A percentile compares a stretch with the other conserved stretches of the same genome.
Conservation (phyloP, 1,140 invertebrate species). For the Drosophila albomicans region DNA sequence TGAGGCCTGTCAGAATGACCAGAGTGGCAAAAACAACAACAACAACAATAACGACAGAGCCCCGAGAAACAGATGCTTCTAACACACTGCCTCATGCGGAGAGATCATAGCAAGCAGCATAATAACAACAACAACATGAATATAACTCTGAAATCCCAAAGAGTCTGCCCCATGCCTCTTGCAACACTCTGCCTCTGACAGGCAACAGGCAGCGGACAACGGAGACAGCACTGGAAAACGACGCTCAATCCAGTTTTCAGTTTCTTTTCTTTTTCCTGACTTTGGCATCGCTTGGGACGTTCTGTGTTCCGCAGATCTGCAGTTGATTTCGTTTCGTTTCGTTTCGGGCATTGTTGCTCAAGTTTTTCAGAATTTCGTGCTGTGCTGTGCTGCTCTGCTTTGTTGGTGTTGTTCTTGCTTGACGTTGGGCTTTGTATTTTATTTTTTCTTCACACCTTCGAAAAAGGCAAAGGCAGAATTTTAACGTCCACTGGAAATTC, state of each 20-base stretch:
- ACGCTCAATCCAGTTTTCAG: slow-evolving; percentile 76
- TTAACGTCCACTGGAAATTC: slow-evolving; percentile 80
- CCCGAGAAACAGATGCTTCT: slow-evolving; percentile 73
- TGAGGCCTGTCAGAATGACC: slow-evolving; percentile 48
- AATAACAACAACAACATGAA: slow-evolving; percentile 40
- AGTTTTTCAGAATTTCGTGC: slow-evolving; percentile 81
- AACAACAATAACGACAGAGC: slow-evolving; percentile 41
- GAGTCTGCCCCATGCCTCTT: slow-evolving; percentile 58
- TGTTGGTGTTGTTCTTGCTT: slow-evolving; percentile 37
- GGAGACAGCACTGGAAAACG: slow-evolving; percentile 54
- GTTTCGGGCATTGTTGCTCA: slow-evolving; percentile 33
- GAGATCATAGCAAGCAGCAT: slow-evolving; percentile 68
- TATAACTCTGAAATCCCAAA: slow-evolving; percentile 69
- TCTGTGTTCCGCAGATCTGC: slow-evolving; percentile 65
- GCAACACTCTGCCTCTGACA: slow-evolving; percentile 21
- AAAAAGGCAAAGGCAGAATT: slow-evolving; percentile 75
- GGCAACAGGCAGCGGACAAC: not conserved
- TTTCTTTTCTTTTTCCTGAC: slow-evolving; percentile 21
- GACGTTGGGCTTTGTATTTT: slow-evolving; percentile 67
- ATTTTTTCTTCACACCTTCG: slow-evolving; percentile 82
- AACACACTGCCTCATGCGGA: slow-evolving; percentile 58
- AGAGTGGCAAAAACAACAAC: slow-evolving; percentile 54
- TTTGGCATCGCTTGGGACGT: not conserved
- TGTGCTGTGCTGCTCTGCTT: slow-evolving; percentile 36
- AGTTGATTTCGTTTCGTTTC: slow-evolving; percentile 75